Percentiles rank a stretch among this genome's conserved stretches.
Evolutionary conservation across 2,113 vertebrate species (phyloP).

Genomic region (Myiozetetes cayanensis): DNA sequence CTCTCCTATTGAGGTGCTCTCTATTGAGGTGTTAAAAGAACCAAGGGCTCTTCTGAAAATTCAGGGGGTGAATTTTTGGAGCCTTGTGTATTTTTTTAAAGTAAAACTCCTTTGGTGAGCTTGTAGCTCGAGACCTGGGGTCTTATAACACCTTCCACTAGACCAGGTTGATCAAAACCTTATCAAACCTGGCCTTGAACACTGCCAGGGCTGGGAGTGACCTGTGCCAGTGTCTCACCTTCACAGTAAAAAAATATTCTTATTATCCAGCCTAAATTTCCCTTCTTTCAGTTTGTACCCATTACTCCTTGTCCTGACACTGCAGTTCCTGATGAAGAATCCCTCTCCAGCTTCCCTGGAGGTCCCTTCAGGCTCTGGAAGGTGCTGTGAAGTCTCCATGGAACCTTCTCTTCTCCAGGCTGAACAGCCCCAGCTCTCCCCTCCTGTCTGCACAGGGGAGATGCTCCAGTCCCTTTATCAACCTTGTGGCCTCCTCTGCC

Average conservation of each 20-base stretch:
- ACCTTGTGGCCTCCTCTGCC: not conserved
- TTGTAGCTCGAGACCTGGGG: not conserved
- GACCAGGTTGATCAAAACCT: not conserved
- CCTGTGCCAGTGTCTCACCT: not conserved
- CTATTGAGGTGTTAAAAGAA: not conserved
- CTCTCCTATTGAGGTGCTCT: not conserved
- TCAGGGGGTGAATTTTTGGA: not conserved
- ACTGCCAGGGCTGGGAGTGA: not conserved
- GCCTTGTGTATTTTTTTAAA: not conserved
- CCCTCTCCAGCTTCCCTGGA: not conserved
- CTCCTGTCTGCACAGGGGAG: fast-evolving
- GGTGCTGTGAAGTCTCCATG: fast-evolving
- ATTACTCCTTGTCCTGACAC: not conserved
- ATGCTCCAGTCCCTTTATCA: not conserved
- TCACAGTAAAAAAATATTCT: not conserved
- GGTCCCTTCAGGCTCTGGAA: not conserved
- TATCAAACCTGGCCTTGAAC: not conserved
- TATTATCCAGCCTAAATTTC: not conserved
- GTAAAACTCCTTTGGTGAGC: not conserved
- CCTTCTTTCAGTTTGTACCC: not conserved
- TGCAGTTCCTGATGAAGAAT: fast-evolving
- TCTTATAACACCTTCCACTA: not conserved
- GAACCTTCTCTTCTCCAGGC: not conserved
- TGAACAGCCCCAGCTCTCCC: not conserved
- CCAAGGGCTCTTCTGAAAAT: not conserved